Base-by-base conservation (phyloP, 2,113 vertebrate genomes). In the Tragelaphus strepsiceros region DNA sequence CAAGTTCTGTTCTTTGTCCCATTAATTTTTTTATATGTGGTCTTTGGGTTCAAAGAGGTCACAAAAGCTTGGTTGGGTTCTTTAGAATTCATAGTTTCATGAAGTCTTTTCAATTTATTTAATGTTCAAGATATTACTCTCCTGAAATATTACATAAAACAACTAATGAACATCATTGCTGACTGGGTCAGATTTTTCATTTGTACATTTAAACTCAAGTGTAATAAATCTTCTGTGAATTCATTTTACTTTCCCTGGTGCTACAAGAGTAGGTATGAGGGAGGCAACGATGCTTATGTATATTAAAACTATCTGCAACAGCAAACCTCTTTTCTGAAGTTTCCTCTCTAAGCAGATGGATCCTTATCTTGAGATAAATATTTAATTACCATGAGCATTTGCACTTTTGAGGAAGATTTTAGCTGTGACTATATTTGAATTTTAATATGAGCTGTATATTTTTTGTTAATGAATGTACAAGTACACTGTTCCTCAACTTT, bases 31-130 rank as follows among this genome's bases (percentile, higher is more conserved):
- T 91, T 43, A 35, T 98, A 91, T 97, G 95, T 97, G 39, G 9
- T 94, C 90, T 71, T 98, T 98, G 97, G 97, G 92, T 98, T 98
- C 97, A 98, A 92, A 96, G 61, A 35, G 6, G 82, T 97, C 98
- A 95, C 39, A 92, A 93, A 0, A 15, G 64, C 28, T 95, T 97
- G 81, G n/a, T 67, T 28, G 10, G 22, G 22, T 84, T 95, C 90
- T 94, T 97, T 96, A 96, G 46, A 97, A 98, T 97, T 98, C 80
- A 94, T 97, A 30, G 53, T 96, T 99, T 95, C 74, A 97, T 96
- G 80, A 39, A 97, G 93, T 88, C 12, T 61, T 97, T 98, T 97
- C 64, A 97, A 88, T 97, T 98, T 98, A 92, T 98, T 98, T 97
- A 98, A 98, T 98, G 88, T 92, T 95, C 9, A 93, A 97, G 92